These are phyloP conservation scores for Eptesicus fuscus DNA, from an alignment of 2,113 vertebrate genomes.

Conservation along the genomic window DNA sequence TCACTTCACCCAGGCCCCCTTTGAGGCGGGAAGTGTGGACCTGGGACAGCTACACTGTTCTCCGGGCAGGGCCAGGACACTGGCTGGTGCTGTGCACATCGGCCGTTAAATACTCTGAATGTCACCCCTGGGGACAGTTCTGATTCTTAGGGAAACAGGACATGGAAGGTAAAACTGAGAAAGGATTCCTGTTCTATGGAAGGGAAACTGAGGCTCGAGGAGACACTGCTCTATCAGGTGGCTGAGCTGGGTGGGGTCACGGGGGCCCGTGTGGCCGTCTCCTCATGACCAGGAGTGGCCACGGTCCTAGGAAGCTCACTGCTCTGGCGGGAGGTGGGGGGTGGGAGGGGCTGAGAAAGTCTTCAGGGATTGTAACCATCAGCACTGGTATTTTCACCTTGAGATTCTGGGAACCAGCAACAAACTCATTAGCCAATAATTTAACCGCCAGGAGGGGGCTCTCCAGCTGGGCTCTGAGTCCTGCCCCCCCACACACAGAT, in stretches of 20 bases:
- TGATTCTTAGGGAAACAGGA: neutral
- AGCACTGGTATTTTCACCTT: neutral
- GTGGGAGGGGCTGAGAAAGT: neutral
- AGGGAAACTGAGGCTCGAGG: neutral
- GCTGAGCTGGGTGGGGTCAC: neutral
- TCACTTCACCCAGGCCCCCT: neutral
- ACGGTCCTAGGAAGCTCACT: neutral
- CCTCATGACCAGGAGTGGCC: too few relatives aligned
- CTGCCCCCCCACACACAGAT: neutral
- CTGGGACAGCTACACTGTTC: neutral
- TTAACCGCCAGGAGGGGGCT: neutral
- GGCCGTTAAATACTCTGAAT: neutral
- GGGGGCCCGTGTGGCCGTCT: neutral
- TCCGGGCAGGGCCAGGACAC: rapidly evolving
- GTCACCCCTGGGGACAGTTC: neutral
- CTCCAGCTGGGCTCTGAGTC: neutral
- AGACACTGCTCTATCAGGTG: rapidly evolving
- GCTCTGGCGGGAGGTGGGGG: neutral
- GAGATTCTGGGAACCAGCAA: too few relatives aligned
- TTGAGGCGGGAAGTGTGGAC: rapidly evolving
- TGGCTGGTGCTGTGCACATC: rapidly evolving
- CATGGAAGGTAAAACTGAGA: neutral
- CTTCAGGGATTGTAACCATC: neutral
- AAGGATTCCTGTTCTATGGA: neutral
- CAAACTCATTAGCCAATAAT: neutral